These are phyloP conservation scores for Pteromalus puparum DNA, from an alignment of 1,140 invertebrate species.

Conservation along the genomic window DNA sequence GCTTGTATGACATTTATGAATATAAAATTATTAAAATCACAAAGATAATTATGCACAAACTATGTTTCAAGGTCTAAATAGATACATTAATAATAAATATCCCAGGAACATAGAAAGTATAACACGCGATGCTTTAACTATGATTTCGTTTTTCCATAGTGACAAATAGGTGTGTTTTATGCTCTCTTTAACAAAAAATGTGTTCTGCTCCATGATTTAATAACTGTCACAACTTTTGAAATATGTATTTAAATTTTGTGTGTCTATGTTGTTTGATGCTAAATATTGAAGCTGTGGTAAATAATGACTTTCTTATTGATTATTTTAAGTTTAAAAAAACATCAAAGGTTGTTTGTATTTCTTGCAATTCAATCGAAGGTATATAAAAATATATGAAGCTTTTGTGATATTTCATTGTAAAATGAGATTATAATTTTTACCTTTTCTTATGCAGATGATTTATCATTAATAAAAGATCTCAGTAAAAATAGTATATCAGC, in stretches of 20 bases:
- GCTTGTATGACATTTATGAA: too few relatives aligned
- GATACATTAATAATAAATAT: too few relatives aligned
- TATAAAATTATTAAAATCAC: too few relatives aligned
- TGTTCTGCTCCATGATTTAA: too few relatives aligned
- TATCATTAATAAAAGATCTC: too few relatives aligned
- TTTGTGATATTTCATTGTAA: neutral
- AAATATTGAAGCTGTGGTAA: neutral
- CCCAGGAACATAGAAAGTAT: too few relatives aligned
- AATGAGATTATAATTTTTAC: neutral
- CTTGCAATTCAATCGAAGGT: neutral
- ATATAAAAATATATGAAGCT: neutral
- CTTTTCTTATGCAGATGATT: neutral
- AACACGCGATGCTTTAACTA: too few relatives aligned
- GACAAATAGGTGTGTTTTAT: too few relatives aligned
- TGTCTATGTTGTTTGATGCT: conserved; percentile 42
- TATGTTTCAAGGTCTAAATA: too few relatives aligned
- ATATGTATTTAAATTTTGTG: neutral
- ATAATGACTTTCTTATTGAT: neutral
- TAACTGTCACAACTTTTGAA: neutral
- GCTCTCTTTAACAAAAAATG: neutral
- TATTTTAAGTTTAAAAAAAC: neutral
- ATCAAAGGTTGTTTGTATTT: neutral
- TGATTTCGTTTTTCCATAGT: too few relatives aligned
- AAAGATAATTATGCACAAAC: too few relatives aligned
- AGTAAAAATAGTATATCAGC: too few relatives aligned